Evolutionary conservation across 2,113 vertebrate genomes (phyloP), one percentile per base, ranked within the genome.

Genomic region (Aegithalos caudatus): DNA sequence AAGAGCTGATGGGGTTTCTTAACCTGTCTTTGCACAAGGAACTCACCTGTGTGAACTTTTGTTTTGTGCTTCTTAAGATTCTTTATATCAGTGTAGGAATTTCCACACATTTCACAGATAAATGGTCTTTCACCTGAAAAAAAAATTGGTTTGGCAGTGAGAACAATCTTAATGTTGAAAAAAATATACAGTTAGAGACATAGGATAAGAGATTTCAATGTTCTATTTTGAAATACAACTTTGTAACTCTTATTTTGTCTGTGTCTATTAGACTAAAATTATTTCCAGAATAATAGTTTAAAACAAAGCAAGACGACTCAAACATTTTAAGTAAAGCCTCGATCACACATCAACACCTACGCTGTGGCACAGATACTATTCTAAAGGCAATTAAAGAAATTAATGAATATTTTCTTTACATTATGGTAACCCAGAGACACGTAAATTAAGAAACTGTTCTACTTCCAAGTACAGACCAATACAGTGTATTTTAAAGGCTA

Each of bases 21-120:
- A 62, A 57, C 6, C 12, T 66, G 53, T 38, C 66, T 69, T 44
- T 81, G 57, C 64, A 64, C 25, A 47, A 72, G 22, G 25, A 87
- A 97, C 97, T 98, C 97, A 96, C 99, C 99, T 35, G 98, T 98
- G 91, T 99, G 99, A 88, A 98, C 98, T 95, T 99, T 99, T 3
- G 98, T 98, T 98, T 98, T 99, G 97, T 99, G 99, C 95, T 99
- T 99, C 98, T 99, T 99, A 96, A 99, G 98, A 78, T 99, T 99
- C 98, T 99, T 99, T 94, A 99, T 98, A 80, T 99, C 99, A 76
- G 99, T 99, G 50, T 99, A 99, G 25, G 98, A 97, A 97, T 99
- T 99, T 87, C 99, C 99, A 98, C 99, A 99, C 93, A 99, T 97
- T 97, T 99, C 98, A 77, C 99, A 99, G 97, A 99, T 98, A 97